phyloP scores from a whole-genome alignment of 2,888 invertebrate species.

The Caenorhabditis wallacei region DNA sequence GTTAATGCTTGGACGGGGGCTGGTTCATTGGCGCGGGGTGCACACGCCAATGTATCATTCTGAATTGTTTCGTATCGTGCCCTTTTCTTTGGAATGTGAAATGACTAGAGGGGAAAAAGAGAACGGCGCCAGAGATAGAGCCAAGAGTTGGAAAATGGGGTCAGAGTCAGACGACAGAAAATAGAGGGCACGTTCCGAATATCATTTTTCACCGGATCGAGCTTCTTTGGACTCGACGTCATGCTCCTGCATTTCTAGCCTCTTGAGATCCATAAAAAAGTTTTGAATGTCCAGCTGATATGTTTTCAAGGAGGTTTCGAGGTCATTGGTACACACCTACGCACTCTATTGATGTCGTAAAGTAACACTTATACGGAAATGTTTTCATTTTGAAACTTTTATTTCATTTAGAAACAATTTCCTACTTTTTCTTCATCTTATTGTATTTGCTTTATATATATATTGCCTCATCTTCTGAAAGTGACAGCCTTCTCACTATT shows the following conservation, averaged over 20 bases:
- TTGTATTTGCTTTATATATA: constrained; percentile 15
- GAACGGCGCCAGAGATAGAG: constrained; percentile 31
- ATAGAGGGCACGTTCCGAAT: constrained; percentile 41
- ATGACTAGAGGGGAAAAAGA: neutral
- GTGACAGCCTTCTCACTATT: constrained; percentile 34
- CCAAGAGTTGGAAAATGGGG: neutral
- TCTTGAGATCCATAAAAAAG: constrained; percentile 31
- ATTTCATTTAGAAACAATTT: neutral
- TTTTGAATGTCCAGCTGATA: neutral
- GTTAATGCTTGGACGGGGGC: constrained; percentile 61
- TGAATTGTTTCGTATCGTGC: constrained; percentile 56
- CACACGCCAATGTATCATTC: constrained; percentile 61
- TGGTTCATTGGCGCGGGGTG: constrained; percentile 61
- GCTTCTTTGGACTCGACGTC: constrained; percentile 27
- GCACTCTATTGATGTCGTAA: neutral
- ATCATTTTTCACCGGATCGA: constrained; percentile 48
- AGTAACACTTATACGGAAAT: neutral
- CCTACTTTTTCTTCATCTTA: neutral
- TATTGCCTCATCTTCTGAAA: constrained; percentile 60
- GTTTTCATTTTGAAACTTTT: neutral
- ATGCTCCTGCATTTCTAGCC: constrained; percentile 42
- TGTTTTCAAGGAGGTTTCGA: neutral
- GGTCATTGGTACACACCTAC: neutral
- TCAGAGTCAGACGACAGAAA: neutral
- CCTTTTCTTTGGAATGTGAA: constrained; percentile 32